Base-by-base conservation (phyloP, 2,888 invertebrate species). In the Drosophila yooni region DNA sequence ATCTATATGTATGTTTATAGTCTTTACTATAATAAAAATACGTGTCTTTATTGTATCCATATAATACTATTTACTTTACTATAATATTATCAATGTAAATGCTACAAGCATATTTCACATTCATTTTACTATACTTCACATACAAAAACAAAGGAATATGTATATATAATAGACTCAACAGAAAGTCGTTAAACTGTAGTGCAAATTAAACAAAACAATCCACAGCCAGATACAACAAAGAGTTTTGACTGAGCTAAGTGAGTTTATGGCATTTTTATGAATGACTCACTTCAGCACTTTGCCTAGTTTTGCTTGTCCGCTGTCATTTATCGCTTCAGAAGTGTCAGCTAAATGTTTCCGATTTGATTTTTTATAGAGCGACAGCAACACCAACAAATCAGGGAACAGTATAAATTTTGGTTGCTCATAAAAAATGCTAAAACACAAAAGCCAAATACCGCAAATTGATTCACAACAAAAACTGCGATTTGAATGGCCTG, bases 271-370 rank as follows among this genome's bases (percentile, higher is more conserved):
- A 18, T 58, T 58, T 59, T 21, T 60, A 29, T 25, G 51, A 54
- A 38, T 79, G 76, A 79, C 43, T 76, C 76, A 63, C 56, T 62
- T 18, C 38, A 50, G 38, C 36, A 27, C 29, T 61, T 73, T 60
- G 53, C 34, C 64, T 53, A 57, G 75, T 70, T 67, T 71, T 54
- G 70, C 59, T 65, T 81, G 80, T 81, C 78, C 53, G 72, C 81
- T 81, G 80, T 81, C 80, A 81, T 67, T 70, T 67, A 53, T 34
- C 60, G 70, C 67, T 68, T 72, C 81, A 70, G 58, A 61, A 65
- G 61, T 73, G 78, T 59, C 70, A 60, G 62, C 69, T 66, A 13
- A 67, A 60, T 56, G 38, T 60, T 66, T 48, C 36, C 51, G 52
- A 54, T 31, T 56, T 51, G 53, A 29, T 54, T 60, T 50, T 62